Conservation (phyloP, 2,797 vertebrate genomes). For the Leptoclinus maculatus region DNA sequence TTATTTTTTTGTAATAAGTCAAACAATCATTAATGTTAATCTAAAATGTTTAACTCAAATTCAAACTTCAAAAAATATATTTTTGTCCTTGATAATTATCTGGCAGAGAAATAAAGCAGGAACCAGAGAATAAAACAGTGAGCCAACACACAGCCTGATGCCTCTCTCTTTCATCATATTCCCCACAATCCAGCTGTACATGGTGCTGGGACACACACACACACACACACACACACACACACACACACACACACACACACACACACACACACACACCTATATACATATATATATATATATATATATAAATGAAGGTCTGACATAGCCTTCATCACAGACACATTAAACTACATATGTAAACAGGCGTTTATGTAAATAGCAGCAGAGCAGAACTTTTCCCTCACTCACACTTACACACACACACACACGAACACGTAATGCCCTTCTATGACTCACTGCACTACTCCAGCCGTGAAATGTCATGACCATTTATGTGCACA, state of each 20-base stretch:
- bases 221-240: slow-evolving; percentile 3
- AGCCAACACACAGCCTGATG: slow-evolving; percentile 51
- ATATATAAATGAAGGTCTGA: slow-evolving; percentile 29
- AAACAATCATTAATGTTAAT: not conserved
- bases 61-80: no score
- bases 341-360: slow-evolving; percentile 53
- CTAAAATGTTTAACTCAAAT: no score
- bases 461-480: slow-evolving; percentile 63
- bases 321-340: slow-evolving; percentile 37
- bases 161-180: slow-evolving; percentile 40
- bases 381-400: slow-evolving; percentile 25
- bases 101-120: slow-evolving; percentile 10
- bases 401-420: slow-evolving; percentile 32
- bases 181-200: slow-evolving; percentile 27
- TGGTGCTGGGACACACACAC: not conserved
- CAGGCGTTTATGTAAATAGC: slow-evolving; percentile 33
- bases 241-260: not conserved
- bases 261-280: slow-evolving; percentile 3
- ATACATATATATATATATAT: not conserved
- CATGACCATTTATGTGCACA: slow-evolving; percentile 76
- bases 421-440: slow-evolving; percentile 22
- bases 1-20: not conserved
- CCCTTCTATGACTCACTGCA: slow-evolving; percentile 60
- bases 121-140: slow-evolving; percentile 5
- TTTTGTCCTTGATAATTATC: not conserved